Conservation (phyloP, 2,797 vertebrate species). For the Sebastes minor region DNA sequence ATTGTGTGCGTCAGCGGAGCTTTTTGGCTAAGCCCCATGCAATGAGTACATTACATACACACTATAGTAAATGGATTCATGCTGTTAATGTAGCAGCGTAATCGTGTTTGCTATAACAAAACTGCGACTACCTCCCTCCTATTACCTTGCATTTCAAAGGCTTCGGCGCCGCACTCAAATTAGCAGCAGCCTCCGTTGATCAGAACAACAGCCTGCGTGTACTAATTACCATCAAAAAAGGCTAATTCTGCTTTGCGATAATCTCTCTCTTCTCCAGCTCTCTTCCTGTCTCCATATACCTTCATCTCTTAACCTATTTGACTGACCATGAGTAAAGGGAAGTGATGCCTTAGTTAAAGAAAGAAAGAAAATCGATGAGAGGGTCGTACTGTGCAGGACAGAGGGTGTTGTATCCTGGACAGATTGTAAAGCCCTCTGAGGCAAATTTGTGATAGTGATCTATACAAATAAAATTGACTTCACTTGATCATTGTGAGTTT, state of each 20-base stretch:
- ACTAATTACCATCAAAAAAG: constrained; percentile 43
- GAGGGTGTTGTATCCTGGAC: too few relatives aligned
- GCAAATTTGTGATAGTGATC: too few relatives aligned
- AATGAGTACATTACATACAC: not conserved
- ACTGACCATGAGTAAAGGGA: not conserved
- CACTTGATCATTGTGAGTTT: too few relatives aligned
- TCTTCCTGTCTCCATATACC: not conserved
- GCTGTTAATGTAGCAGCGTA: constrained; percentile 30
- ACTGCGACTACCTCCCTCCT: constrained; percentile 32
- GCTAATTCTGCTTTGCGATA: constrained; percentile 1
- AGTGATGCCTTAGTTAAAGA: constrained; percentile 1
- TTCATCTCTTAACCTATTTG: not conserved
- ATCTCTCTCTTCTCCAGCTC: not conserved
- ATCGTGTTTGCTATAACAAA: constrained; percentile 55
- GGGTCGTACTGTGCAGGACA: too few relatives aligned
- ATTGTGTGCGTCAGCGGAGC: not conserved
- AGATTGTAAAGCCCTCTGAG: too few relatives aligned
- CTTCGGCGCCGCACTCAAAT: constrained; percentile 10
- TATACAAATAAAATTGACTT: too few relatives aligned
- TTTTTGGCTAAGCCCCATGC: constrained; percentile 2
- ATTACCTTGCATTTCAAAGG: constrained; percentile 52
- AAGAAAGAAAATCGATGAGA: not conserved
- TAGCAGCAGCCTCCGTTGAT: constrained; percentile 39
- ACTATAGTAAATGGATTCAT: constrained; percentile 26
- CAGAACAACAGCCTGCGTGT: constrained; percentile 38